A percentile compares a stretch with the other conserved stretches of the same genome.
phyloP scores from a whole-genome alignment of 2,888 invertebrate species.

The Hesperia comma region DNA sequence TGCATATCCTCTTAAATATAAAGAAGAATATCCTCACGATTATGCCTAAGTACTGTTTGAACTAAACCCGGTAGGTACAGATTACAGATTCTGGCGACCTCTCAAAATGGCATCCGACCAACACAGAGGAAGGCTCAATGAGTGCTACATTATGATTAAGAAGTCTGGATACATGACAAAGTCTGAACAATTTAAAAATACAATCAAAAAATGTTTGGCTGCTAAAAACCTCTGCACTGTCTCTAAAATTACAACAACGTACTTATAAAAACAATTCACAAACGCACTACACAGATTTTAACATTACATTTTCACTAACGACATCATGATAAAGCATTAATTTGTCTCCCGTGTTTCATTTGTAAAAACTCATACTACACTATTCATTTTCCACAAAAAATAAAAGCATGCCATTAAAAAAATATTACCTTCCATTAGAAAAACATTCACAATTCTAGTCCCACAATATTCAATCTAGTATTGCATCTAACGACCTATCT shows the following conservation, averaged over 20 bases:
- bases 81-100: too few species aligned
- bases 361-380: conserved; percentile 8
- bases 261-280: background rate
- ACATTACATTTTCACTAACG: conserved; percentile 3
- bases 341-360: background rate
- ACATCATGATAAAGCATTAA: background rate
- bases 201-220: too few species aligned
- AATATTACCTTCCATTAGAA: conserved; percentile 40
- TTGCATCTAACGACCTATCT: conserved; percentile 9
- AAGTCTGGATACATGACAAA: too few species aligned
- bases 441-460: conserved; percentile 27
- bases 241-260: background rate
- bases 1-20: too few species aligned
- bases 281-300: background rate
- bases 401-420: conserved; percentile 15
- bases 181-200: too few species aligned
- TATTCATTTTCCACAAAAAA: conserved; percentile 13
- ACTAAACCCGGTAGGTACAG: too few species aligned
- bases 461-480: conserved; percentile 1
- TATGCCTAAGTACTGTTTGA: too few species aligned
- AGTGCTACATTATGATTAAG: too few species aligned
- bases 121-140: too few species aligned
- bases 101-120: too few species aligned
- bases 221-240: background rate
- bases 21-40: too few species aligned